phyloP scores from a whole-genome alignment of 2,113 vertebrate species.

The Periophthalmodon schlosseri region DNA sequence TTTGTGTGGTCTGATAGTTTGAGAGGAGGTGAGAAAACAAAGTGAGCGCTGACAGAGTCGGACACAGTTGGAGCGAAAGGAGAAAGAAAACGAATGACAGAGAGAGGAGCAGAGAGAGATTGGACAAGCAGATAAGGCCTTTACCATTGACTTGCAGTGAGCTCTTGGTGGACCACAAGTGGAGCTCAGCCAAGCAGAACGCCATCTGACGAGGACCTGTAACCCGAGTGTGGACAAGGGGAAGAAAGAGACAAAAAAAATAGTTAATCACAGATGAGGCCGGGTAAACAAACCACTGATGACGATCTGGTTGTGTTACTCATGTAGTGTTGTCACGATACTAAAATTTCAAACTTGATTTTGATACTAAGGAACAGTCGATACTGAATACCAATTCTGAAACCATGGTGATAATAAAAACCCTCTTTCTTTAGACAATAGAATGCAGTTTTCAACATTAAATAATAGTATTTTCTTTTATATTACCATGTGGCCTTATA shows the following conservation, averaged over 20 bases:
- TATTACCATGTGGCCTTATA: too few relatives aligned
- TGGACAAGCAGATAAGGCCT: constrained; percentile 57
- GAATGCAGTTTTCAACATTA: too few relatives aligned
- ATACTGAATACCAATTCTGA: too few relatives aligned
- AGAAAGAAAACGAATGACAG: constrained; percentile 31
- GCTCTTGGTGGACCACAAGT: constrained; percentile 94
- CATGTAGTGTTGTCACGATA: too few relatives aligned
- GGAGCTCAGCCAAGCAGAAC: constrained; percentile 93
- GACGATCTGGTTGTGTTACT: constrained; percentile 49
- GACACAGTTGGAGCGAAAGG: constrained; percentile 11
- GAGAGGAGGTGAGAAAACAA: constrained; percentile 54
- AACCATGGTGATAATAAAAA: too few relatives aligned
- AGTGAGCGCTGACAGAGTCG: constrained; percentile 59
- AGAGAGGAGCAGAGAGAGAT: constrained; percentile 37
- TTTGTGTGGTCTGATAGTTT: constrained; percentile 36
- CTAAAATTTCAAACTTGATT: too few relatives aligned
- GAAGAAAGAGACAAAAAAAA: constrained; percentile 31
- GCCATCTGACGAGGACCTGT: constrained; percentile 84
- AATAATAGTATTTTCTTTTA: too few relatives aligned
- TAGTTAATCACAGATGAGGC: constrained; percentile 27
- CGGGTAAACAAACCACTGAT: constrained; percentile 46
- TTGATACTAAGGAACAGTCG: too few relatives aligned
- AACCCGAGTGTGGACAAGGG: constrained; percentile 65
- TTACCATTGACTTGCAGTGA: constrained; percentile 87
- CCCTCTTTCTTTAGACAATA: too few relatives aligned